Evolutionary conservation across 2,113 vertebrate species (phyloP), one percentile per base, ranked within the genome.

Genomic region (Rhagologus leucostigma): DNA sequence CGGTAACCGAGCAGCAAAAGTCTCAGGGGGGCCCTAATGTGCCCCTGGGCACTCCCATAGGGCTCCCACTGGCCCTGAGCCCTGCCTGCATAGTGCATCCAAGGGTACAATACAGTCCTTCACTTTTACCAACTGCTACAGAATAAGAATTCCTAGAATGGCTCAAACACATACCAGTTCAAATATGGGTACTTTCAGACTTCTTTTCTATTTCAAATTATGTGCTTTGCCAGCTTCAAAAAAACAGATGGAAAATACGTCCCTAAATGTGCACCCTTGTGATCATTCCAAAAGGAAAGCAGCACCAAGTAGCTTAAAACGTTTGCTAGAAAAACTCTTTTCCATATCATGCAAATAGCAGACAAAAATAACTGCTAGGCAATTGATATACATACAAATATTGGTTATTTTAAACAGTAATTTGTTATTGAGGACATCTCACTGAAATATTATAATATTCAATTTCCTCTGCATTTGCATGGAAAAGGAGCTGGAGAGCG

Each of bases 321-420:
- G 13, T 92, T 95, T 85, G 82, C 93, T 97, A 92, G 90, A 73
- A 85, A 95, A 97, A 96, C 84, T 93, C 86, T 93, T 84, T 94
- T 93, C 91, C 97, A 95, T 95, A 96, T 96, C 94, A 97, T 97
- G 95, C 95, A 97, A 97, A 97, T 94, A 96, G 96, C 89, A 91
- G 96, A 96, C 97, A 87, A 97, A 97, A 97, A 97, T 97, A 97
- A 96, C 95, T 92, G 74, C 97, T 90, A 91, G 69, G 94, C 96
- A 97, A 96, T 96, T 97, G 96, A 97, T 97, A 97, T 96, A 96
- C 90, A 96, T 73, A 97, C 93, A 97, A 96, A 97, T 97, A 96
- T 96, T 94, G 95, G 93, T 95, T 97, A 96, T 97, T 97, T 97
- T 95, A 96, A 97, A 96, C 75, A 96, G 95, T 93, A 94, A 96